These are phyloP conservation scores for Drosophila watanabei DNA, from an alignment of 1,140 invertebrate species.

Conservation along the genomic window DNA sequence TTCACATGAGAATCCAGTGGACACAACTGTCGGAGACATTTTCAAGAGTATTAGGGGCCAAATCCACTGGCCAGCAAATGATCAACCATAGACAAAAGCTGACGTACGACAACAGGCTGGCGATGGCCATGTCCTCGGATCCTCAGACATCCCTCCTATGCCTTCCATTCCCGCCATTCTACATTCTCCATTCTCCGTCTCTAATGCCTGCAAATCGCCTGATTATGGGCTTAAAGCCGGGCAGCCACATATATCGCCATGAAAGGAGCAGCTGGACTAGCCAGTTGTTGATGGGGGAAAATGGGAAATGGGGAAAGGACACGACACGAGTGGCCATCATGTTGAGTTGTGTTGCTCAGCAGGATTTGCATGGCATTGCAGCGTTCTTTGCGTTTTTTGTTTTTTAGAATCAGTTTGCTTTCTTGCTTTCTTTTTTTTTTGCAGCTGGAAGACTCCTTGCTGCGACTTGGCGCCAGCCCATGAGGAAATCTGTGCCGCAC, in stretches of 20 bases:
- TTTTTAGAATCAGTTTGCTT: constrained; percentile 16
- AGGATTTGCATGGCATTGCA: constrained; percentile 80
- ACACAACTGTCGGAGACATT: constrained; percentile 37
- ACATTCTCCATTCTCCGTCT: constrained; percentile 8
- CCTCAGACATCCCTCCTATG: constrained; percentile 7
- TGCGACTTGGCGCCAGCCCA: constrained; percentile 69
- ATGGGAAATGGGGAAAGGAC: constrained; percentile 20
- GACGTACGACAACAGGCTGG: constrained; percentile 39
- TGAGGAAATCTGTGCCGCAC: constrained; percentile 30
- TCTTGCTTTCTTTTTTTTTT: constrained; percentile 29
- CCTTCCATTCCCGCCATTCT: constrained; percentile 9
- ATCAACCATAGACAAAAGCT: constrained; percentile 56
- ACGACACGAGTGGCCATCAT: constrained; percentile 63
- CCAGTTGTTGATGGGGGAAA: constrained; percentile 51
- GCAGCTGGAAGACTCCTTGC: constrained; percentile 40
- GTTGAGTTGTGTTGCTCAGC: constrained; percentile 69
- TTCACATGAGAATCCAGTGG: constrained; percentile 18
- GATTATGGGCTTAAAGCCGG: constrained; percentile 71
- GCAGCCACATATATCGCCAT: constrained; percentile 47
- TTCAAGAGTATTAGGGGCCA: constrained; percentile 47
- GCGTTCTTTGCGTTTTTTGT: constrained; percentile 39
- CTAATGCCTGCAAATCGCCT: constrained; percentile 80
- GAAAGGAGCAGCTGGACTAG: constrained; percentile 36
- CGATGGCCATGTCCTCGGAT: constrained; percentile 29
- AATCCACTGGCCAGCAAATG: constrained; percentile 55